Percentiles rank a stretch among this genome's conserved stretches.
These are phyloP conservation scores for Drosophila mettleri DNA, from an alignment of 2,888 invertebrate species.

Conservation along the genomic window DNA sequence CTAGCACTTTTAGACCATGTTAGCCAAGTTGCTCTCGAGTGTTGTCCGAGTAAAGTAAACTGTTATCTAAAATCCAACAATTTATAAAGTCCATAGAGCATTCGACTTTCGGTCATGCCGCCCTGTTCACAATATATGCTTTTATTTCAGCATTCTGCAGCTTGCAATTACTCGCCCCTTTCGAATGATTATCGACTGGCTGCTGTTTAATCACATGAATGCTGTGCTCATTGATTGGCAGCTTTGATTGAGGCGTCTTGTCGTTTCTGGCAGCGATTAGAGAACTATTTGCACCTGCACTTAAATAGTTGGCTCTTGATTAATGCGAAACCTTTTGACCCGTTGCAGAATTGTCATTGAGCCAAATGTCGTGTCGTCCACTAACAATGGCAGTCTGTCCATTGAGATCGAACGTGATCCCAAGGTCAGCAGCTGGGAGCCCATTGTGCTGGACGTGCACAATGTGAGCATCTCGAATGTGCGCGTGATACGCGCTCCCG, in stretches of 20 bases:
- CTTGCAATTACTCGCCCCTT: constrained; percentile 31
- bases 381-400: constrained; percentile 82
- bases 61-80: no score
- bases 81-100: background rate
- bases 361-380: constrained; percentile 81
- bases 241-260: constrained; percentile 63
- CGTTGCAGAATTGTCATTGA: constrained; percentile 83
- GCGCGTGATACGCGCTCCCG: constrained; percentile 69
- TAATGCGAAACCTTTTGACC: constrained; percentile 7
- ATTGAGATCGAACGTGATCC: constrained; percentile 82
- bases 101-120: background rate
- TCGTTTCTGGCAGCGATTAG: constrained; percentile 68
- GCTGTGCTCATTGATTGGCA: constrained; percentile 64
- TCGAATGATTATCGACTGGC: constrained; percentile 26
- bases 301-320: constrained; percentile 26
- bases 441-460: constrained; percentile 84
- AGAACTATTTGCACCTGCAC: constrained; percentile 34
- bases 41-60: background rate
- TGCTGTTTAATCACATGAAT: constrained; percentile 42
- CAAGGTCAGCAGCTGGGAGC: constrained; percentile 75
- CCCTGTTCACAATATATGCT: constrained; percentile 2
- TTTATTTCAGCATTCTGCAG: constrained; percentile 38
- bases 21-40: background rate
- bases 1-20: constrained; percentile 19
- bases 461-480: constrained; percentile 83